phyloP scores from a whole-genome alignment of 2,113 vertebrate species.

The Hipposideros armiger region DNA sequence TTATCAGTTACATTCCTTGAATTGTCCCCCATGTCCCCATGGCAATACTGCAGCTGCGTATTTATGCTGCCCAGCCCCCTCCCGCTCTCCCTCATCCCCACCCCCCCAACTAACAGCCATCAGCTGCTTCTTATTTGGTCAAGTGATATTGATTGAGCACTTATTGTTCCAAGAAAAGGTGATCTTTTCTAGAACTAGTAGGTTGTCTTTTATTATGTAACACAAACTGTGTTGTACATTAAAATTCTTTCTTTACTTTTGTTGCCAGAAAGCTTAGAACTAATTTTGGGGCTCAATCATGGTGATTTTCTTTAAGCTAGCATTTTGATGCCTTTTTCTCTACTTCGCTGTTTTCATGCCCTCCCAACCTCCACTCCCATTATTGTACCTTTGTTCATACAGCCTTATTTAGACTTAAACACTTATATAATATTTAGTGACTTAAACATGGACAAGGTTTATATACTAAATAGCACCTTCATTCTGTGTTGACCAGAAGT shows the following conservation, averaged over 20 bases:
- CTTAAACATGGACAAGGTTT: background rate
- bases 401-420: background rate
- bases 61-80: no score
- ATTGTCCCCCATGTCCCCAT: no score
- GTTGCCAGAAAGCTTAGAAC: constrained; percentile 9
- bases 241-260: background rate
- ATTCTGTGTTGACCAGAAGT: background rate
- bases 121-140: background rate
- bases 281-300: background rate
- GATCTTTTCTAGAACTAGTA: background rate
- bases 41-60: no score
- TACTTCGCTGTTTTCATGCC: background rate
- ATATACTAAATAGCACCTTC: background rate
- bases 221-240: background rate
- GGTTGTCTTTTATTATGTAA: background rate
- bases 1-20: no score
- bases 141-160: background rate
- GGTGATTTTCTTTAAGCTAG: background rate
- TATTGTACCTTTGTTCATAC: background rate
- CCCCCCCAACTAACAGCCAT: no score
- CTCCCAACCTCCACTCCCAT: background rate
- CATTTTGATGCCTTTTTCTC: background rate
- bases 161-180: background rate
- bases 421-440: background rate
- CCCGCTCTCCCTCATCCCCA: no score